Percentiles rank a stretch among this genome's conserved stretches.
phyloP scores from a whole-genome alignment of 2,888 invertebrate genomes.

The Tenthredo amoena region DNA sequence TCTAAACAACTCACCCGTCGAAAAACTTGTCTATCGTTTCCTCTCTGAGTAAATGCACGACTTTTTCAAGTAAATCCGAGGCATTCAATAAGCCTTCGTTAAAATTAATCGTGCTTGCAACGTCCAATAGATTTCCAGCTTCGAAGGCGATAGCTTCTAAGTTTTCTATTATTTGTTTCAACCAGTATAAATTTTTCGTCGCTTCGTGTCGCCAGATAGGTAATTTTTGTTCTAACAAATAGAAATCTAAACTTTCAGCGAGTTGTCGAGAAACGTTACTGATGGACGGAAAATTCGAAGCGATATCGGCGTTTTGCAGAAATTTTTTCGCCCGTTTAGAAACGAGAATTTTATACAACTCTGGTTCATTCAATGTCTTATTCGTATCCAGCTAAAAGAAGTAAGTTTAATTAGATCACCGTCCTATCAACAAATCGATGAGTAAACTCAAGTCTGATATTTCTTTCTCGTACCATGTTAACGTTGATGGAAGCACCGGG shows the following conservation, averaged over 20 bases:
- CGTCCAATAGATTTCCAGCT: constrained; percentile 77
- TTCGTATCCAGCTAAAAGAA: constrained; percentile 9
- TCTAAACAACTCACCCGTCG: constrained; percentile 75
- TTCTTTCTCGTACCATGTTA: constrained; percentile 63
- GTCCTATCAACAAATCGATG: background rate
- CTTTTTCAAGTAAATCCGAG: constrained; percentile 76
- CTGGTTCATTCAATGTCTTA: constrained; percentile 55
- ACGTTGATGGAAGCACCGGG: constrained; percentile 71
- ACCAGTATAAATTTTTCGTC: constrained; percentile 79
- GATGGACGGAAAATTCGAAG: constrained; percentile 64
- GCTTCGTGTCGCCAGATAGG: constrained; percentile 76
- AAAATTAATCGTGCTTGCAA: constrained; percentile 78
- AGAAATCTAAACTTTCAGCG: constrained; percentile 65
- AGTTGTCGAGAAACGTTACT: constrained; percentile 66
- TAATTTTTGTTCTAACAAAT: constrained; percentile 63
- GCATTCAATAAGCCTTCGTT: constrained; percentile 71
- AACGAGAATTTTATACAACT: constrained; percentile 64
- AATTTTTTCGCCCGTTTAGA: constrained; percentile 67
- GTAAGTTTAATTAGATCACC: background rate
- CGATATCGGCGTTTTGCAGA: constrained; percentile 67
- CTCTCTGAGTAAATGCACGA: constrained; percentile 78
- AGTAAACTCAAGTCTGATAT: background rate
- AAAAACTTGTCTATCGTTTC: constrained; percentile 78
- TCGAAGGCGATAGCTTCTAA: constrained; percentile 77
- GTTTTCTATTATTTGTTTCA: constrained; percentile 77